These are phyloP conservation scores for Cybosia mesomella DNA, from an alignment of 2,888 invertebrate genomes.

Conservation along the genomic window DNA sequence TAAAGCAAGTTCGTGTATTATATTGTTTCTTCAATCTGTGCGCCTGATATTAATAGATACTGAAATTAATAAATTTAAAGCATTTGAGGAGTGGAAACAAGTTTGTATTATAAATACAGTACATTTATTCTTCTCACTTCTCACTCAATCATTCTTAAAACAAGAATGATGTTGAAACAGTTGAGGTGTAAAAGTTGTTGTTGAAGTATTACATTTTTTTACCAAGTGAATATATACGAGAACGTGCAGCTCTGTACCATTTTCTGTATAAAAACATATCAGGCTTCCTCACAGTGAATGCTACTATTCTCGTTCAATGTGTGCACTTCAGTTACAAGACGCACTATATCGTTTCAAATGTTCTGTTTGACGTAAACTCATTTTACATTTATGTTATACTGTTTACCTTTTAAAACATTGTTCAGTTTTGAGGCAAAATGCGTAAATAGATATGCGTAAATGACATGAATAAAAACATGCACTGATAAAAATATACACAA, in stretches of 20 bases:
- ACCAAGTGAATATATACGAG: conserved; percentile 31
- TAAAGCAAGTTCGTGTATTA: too few relatives aligned
- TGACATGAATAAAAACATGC: neutral
- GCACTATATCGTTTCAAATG: conserved; percentile 20
- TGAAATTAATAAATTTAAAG: too few relatives aligned
- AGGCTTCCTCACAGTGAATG: neutral
- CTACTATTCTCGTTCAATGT: conserved; percentile 25
- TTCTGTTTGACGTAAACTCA: conserved; percentile 14
- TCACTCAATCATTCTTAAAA: too few relatives aligned
- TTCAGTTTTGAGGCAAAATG: neutral
- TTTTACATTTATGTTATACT: conserved; percentile 9
- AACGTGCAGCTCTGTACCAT: neutral
- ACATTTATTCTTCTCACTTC: too few relatives aligned
- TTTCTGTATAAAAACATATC: neutral
- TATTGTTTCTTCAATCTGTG: too few relatives aligned
- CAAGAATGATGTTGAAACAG: neutral
- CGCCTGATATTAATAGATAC: too few relatives aligned
- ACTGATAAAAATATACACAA: neutral
- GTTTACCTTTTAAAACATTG: neutral
- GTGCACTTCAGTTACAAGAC: conserved; percentile 24
- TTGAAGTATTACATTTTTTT: conserved; percentile 29
- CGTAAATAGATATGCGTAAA: neutral
- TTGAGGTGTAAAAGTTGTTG: neutral
- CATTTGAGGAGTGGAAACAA: too few relatives aligned
- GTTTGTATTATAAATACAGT: too few relatives aligned